Percentiles rank a stretch among this genome's conserved stretches.
These are phyloP conservation scores for Chelonus insularis DNA, from an alignment of 1,140 invertebrate genomes.

Conservation along the genomic window DNA sequence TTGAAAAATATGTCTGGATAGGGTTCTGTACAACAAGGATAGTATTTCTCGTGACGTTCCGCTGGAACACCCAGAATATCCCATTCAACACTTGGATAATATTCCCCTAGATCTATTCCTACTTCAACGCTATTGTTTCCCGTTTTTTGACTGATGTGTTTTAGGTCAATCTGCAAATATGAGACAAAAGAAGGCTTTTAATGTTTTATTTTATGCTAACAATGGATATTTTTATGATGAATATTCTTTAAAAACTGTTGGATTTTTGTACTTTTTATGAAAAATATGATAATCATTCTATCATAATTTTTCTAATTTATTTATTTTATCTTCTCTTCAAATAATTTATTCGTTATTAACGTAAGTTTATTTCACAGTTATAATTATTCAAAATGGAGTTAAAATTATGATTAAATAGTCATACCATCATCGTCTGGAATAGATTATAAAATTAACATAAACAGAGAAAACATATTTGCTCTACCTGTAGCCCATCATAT, in stretches of 20 bases:
- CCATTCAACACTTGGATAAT: constrained; percentile 97
- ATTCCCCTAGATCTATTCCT: constrained; percentile 90
- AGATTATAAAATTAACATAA: neutral
- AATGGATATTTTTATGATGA: too few relatives aligned
- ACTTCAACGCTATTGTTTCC: constrained; percentile 81
- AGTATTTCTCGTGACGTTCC: constrained; percentile 86
- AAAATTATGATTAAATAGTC: too few relatives aligned
- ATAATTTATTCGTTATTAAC: too few relatives aligned
- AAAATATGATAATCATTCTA: too few relatives aligned
- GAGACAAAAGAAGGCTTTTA: constrained; percentile 4
- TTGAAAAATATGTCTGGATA: constrained; percentile 98
- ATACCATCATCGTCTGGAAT: too few relatives aligned
- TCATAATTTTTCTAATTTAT: too few relatives aligned
- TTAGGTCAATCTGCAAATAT: constrained; percentile 78
- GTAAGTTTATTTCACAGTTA: too few relatives aligned
- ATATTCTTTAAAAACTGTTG: too few relatives aligned
- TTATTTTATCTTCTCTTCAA: too few relatives aligned
- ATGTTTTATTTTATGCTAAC: constrained; percentile 7
- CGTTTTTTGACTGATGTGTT: constrained; percentile 82
- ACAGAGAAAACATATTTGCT: too few relatives aligned
- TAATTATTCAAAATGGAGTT: too few relatives aligned
- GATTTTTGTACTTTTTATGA: too few relatives aligned
- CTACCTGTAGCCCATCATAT: constrained; percentile 92
- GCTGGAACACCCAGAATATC: constrained; percentile 93
- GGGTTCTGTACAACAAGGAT: constrained; percentile 84